Base-by-base conservation (phyloP, 2,888 invertebrate species). In the Criorhina ranunculi region DNA sequence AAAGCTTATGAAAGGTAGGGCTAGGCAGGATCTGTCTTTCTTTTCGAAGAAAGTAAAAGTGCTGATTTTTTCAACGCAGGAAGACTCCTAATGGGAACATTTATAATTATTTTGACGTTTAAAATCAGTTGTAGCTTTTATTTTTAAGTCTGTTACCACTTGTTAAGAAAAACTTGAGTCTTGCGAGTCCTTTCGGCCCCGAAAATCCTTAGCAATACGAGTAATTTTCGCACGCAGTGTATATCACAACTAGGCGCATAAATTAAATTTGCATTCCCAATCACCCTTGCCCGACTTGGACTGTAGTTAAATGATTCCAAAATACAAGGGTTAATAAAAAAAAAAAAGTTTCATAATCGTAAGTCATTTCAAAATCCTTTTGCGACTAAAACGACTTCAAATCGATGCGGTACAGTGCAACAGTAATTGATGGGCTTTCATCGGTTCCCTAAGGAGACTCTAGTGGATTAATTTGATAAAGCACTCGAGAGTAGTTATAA, bases 341-440 rank as follows among this genome's bases (percentile, higher is more conserved):
- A 64, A 76, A 72, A 57, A 46, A 76, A 42, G 59, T 72, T 66
- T 76, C 49, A 49, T 57, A 64, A 37, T 72, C 70, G 59, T 70
- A 66, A 76, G 70, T 72, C 76, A 66, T 82, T 59, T 64, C 57
- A 31, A 64, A 60, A 55, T 67, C 66, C 73, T 53, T 24, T 44
- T 59, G 59, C 66, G 60, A 60, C 73, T 35, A 24, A 37, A n/a
- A 19, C 12, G 42, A 40, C 9, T 49, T 46, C 55, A 62, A 69
- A 62, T 62, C 55, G 46, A 79, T 69, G 40, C 33, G 33, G 8
- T 31, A 35, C 44, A 53, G 53, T 73, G 78, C 83, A 78, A 69
- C 49, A 62, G 72, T 83, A 83, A 83, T 83, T 83, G 67, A 83
- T 78, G 73, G 73, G 60, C 73, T 78, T 78, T 78, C 78, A 78